phyloP scores from a whole-genome alignment of 1,140 invertebrate genomes.

The Apis cerana region DNA sequence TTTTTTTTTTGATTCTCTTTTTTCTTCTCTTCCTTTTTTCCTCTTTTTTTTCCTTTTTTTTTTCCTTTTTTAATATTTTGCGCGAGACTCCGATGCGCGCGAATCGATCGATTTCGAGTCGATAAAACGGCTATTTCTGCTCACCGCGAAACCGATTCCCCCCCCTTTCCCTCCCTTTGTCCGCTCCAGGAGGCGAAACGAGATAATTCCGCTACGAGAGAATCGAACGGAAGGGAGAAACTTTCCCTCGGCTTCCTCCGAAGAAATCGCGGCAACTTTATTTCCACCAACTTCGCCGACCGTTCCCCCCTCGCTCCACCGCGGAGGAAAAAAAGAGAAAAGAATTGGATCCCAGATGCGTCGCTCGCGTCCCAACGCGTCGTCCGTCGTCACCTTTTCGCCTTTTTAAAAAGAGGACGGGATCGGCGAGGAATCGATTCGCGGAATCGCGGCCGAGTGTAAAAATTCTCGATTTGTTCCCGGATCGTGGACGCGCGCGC shows the following conservation, averaged over 20 bases:
- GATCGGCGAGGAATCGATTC: too few relatives aligned
- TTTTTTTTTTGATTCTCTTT: slow-evolving; percentile 11
- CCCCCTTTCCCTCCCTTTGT: background rate
- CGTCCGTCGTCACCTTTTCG: too few relatives aligned
- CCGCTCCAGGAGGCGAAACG: background rate
- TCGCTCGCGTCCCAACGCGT: too few relatives aligned
- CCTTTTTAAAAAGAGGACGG: too few relatives aligned
- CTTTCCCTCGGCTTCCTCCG: background rate
- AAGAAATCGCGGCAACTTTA: slow-evolving; percentile 31
- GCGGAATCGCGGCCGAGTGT: slow-evolving; percentile 34
- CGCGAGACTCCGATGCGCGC: slow-evolving; percentile 53
- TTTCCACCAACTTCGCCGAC: background rate
- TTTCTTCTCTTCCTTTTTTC: slow-evolving; percentile 55
- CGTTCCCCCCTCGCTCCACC: too few relatives aligned
- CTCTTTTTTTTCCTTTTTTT: slow-evolving; percentile 32
- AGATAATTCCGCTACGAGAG: slow-evolving; percentile 14
- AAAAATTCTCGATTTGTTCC: slow-evolving; percentile 71
- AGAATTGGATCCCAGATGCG: background rate
- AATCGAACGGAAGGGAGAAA: background rate
- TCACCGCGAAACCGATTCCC: slow-evolving; percentile 52
- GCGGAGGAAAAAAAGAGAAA: too few relatives aligned
- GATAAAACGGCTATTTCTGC: slow-evolving; percentile 60
- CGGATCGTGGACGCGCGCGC: slow-evolving; percentile 60
- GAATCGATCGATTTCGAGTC: slow-evolving; percentile 64
- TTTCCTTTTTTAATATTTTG: slow-evolving; percentile 66